These are phyloP conservation scores for Trachops cirrhosus DNA, from an alignment of 2,797 vertebrate genomes.

Conservation along the genomic window DNA sequence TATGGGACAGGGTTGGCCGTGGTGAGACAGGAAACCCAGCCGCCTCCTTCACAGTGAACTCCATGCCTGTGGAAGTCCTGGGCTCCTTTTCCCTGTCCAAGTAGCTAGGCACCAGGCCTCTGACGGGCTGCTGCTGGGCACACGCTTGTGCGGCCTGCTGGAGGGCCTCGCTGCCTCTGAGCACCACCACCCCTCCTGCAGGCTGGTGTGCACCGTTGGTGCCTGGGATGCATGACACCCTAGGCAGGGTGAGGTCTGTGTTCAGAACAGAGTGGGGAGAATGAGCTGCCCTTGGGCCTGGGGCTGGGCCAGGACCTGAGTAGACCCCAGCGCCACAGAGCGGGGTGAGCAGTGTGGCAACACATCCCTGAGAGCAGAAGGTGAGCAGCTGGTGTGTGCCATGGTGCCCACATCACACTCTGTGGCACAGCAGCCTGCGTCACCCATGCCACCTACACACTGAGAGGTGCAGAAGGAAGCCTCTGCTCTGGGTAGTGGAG, in stretches of 20 bases:
- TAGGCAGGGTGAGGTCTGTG: neutral
- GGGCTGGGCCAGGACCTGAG: fast-evolving
- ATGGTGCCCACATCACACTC: fast-evolving
- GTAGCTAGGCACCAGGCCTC: fast-evolving
- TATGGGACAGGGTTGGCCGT: fast-evolving
- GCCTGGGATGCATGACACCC: neutral
- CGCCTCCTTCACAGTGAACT: neutral
- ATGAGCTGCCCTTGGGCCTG: fast-evolving
- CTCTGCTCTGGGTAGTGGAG: too few relatives aligned
- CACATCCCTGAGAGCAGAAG: fast-evolving
- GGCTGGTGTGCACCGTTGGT: neutral
- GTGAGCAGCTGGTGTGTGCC: fast-evolving
- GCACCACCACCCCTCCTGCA: neutral
- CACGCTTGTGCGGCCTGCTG: neutral
- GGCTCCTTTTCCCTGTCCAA: neutral
- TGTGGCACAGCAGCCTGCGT: neutral
- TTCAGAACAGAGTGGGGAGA: neutral
- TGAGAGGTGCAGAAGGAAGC: fast-evolving
- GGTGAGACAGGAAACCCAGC: neutral
- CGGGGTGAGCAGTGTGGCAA: fast-evolving
- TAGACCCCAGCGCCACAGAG: fast-evolving
- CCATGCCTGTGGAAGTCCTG: neutral
- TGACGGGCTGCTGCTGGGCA: fast-evolving
- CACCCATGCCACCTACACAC: too few relatives aligned
- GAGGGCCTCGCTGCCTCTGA: neutral